Evolutionary conservation across 2,797 vertebrate species (phyloP), one percentile per base, ranked within the genome.

Genomic region (Leptoclinus maculatus): DNA sequence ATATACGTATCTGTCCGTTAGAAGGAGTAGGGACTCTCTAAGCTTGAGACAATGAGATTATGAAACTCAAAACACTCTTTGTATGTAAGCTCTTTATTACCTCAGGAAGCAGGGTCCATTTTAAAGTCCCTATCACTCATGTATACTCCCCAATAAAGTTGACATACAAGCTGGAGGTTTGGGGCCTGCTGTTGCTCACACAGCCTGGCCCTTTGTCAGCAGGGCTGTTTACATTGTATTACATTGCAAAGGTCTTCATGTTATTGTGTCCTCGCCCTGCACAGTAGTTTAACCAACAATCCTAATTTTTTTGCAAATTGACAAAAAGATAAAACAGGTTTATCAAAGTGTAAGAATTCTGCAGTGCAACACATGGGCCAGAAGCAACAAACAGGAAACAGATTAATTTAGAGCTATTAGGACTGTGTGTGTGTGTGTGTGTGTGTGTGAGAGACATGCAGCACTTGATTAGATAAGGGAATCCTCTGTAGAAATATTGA

Each of bases 401-500:
- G 14, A 27, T 5, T 6, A 1, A 23, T 53, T 13, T 23, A 53
- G 51, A 23, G 3, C 2, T 53, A 25, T 34, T 12, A 67, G 16
- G 32, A 9, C 4, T 16, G 21, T 59, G 36, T 39, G 54, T 56
- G 51, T 53, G 38, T 43, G 49, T 53, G 34, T 49, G 21, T 36
- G 63, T 19, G 23, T 39, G 41, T 29, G 63, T n/a, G 53, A 38
- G 11, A 16, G 71, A 14, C 25, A 38, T 13, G 27, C 41, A 58
- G 21, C 9, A 56, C 21, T 4, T 63, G 34, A 69, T 63, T 63
- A 39, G 47, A 69, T 45, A 45, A 12, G n/a, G 29, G 74, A 71
- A 27, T 36, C 59, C 66, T 36, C 66, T 27, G 27, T 27, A 49
- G 67, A 65, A 38, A 77, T 57, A 23, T 65, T 65, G 39, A 49